phyloP scores from a whole-genome alignment of 23 tunicate genomes.

The Clavelina lepadiformis region DNA sequence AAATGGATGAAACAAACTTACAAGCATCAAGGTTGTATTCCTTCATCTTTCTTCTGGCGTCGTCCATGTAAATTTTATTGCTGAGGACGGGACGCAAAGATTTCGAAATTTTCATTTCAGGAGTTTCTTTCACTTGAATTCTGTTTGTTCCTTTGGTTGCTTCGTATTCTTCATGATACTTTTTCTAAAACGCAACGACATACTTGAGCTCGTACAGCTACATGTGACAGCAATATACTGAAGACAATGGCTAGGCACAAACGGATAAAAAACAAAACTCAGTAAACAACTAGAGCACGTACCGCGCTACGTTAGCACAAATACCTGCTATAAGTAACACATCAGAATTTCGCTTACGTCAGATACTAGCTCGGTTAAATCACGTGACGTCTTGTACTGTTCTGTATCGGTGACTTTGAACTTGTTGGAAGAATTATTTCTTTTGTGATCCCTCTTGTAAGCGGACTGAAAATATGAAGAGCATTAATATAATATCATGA shows the following conservation, averaged over 20 bases:
- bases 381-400: slow-evolving; percentile 42
- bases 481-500: not conserved
- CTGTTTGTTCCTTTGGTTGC: slow-evolving; percentile 57
- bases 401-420: slow-evolving; percentile 86
- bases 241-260: too few relatives aligned
- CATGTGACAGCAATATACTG: too few relatives aligned
- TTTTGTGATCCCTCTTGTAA: slow-evolving; percentile 60
- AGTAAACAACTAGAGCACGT: too few relatives aligned
- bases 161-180: slow-evolving; percentile 78
- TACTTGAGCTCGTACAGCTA: too few relatives aligned
- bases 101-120: slow-evolving; percentile 92
- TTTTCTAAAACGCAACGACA: slow-evolving; percentile 53
- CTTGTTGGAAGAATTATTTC: slow-evolving; percentile 44
- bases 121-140: slow-evolving; percentile 76
- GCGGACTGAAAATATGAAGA: slow-evolving; percentile 17
- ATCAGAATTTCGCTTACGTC: too few relatives aligned
- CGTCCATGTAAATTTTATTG: slow-evolving; percentile 65
- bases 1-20: slow-evolving; percentile 9
- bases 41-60: slow-evolving; percentile 64
- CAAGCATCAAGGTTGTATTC: slow-evolving; percentile 96
- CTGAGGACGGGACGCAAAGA: slow-evolving; percentile 80
- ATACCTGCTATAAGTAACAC: too few relatives aligned
- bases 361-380: slow-evolving; percentile 22
- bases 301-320: too few relatives aligned
- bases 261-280: too few relatives aligned